These are phyloP conservation scores for Lepidochrysops patricia DNA, from an alignment of 2,888 invertebrate species.

Conservation along the genomic window DNA sequence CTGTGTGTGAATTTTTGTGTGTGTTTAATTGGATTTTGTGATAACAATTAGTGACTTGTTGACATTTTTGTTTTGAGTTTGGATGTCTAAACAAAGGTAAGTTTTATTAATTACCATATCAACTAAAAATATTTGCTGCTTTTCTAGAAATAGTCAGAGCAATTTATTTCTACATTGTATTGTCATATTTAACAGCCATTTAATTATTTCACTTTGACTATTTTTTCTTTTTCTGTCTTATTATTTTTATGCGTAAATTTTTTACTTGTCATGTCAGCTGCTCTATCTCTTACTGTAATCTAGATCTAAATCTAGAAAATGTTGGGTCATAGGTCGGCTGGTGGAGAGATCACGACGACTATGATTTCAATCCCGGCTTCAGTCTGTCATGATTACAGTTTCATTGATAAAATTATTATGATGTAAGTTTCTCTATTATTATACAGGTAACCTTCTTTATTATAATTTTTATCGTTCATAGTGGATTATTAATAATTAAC, in stretches of 20 bases:
- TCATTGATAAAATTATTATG: not conserved
- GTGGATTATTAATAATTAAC: too few relatives aligned
- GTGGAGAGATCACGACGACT: constrained; percentile 29
- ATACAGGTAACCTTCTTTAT: not conserved
- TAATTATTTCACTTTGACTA: too few relatives aligned
- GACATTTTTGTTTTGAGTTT: constrained; percentile 39
- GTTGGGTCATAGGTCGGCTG: constrained; percentile 35
- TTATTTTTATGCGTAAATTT: not conserved
- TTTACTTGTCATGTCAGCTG: constrained; percentile 9
- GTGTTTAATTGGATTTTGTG: constrained; percentile 38
- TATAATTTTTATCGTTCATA: too few relatives aligned
- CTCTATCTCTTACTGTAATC: constrained; percentile 23
- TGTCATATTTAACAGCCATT: too few relatives aligned
- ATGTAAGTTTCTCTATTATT: too few relatives aligned
- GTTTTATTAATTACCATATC: constrained; percentile 22
- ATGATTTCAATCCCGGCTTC: constrained; percentile 13
- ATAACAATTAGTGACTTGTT: constrained; percentile 37
- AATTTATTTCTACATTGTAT: too few relatives aligned
- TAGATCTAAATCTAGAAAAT: constrained; percentile 25
- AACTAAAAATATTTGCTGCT: constrained; percentile 10
- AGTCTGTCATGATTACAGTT: not conserved
- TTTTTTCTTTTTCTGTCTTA: constrained; percentile 18
- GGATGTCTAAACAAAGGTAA: constrained; percentile 67
- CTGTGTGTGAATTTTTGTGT: constrained; percentile 31
- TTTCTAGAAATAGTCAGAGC: too few relatives aligned